Percentiles rank a stretch among this genome's conserved stretches.
phyloP scores from a whole-genome alignment of 2,888 invertebrate species.

The Pimpla rufipes region DNA sequence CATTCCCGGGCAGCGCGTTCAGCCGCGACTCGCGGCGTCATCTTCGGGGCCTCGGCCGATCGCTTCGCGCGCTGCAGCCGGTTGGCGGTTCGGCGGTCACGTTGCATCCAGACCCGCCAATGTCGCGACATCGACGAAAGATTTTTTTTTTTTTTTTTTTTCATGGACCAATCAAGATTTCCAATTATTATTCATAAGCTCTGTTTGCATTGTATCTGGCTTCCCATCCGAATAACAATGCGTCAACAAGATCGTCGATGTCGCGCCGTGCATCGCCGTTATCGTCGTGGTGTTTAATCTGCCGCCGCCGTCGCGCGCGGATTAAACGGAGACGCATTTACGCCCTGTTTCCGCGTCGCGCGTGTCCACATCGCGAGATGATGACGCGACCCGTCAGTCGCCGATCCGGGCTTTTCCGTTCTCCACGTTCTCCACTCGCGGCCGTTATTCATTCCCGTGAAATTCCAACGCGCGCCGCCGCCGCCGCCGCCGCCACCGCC shows the following conservation, averaged over 20 bases:
- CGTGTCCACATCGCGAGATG: no score
- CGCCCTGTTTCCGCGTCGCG: no score
- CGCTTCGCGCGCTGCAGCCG: background rate
- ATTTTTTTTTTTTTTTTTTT: background rate
- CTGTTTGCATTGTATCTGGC: background rate
- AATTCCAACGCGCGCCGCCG: constrained; percentile 29
- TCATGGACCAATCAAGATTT: background rate
- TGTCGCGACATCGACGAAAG: background rate
- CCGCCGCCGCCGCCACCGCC: no score
- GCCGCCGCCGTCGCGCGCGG: background rate
- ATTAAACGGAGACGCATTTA: background rate
- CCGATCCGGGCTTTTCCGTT: constrained; percentile 4
- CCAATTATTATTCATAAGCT: constrained; percentile 46
- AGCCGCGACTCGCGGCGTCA: constrained; percentile 54
- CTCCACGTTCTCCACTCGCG: background rate
- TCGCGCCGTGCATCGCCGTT: background rate
- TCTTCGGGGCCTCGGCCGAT: constrained; percentile 35
- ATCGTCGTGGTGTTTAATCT: background rate
- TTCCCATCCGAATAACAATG: background rate
- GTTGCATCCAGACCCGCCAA: background rate
- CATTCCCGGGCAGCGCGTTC: constrained; percentile 65
- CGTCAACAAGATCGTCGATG: constrained; percentile 8
- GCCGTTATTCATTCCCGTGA: constrained; percentile 26
- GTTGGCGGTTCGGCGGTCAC: background rate
- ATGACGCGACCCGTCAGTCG: background rate